These are phyloP conservation scores for Acanthosepion esculentum DNA, from an alignment of 2,888 invertebrate genomes.

Conservation along the genomic window DNA sequence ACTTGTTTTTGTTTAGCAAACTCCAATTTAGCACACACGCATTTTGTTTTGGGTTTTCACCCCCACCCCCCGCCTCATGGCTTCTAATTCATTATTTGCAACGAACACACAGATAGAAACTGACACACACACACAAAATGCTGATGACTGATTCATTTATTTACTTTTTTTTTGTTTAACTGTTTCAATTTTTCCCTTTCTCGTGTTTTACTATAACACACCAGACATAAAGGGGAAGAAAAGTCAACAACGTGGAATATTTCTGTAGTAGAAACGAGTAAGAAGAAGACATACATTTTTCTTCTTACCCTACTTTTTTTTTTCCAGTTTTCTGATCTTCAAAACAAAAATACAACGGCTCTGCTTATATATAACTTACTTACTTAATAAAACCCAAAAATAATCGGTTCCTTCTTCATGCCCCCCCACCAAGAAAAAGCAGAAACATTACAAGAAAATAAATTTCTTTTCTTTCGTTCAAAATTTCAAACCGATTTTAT, in stretches of 20 bases:
- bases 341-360: no score
- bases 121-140: background rate
- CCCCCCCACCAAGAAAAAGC: no score
- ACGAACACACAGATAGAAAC: constrained; percentile 33
- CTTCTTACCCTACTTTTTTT: no score
- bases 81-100: background rate
- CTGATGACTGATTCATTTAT: background rate
- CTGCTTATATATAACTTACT: no score
- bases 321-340: no score
- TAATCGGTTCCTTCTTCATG: no score
- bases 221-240: background rate
- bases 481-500: no score
- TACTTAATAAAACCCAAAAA: no score
- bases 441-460: no score
- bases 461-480: no score
- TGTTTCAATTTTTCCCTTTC: background rate
- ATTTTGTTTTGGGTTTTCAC: background rate
- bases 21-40: background rate
- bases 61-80: accelerated
- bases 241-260: background rate
- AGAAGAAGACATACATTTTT: background rate
- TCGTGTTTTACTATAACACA: background rate
- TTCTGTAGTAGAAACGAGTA: background rate
- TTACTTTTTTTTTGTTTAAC: background rate
- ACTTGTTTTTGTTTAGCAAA: no score